Base-by-base conservation (phyloP, 2,113 vertebrate species). In the Athene cunicularia region DNA sequence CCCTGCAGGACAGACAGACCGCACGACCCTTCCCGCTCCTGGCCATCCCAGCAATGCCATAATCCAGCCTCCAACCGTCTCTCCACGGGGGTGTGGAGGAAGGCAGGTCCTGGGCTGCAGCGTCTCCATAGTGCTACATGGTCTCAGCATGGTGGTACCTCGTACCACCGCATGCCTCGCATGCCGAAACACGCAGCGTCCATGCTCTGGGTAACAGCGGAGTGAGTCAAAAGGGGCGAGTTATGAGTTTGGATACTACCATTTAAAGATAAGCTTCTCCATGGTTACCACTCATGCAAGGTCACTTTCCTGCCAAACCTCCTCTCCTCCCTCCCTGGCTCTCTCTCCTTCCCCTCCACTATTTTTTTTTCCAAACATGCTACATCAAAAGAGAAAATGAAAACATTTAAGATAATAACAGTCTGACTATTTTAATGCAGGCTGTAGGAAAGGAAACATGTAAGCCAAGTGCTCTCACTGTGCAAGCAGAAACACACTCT, bases 301-400 rank as follows among this genome's bases (percentile, higher is more conserved):
- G 84, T 90, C 80, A 75, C 47, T 92, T 72, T 88, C 80, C 94
- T 95, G 95, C 92, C 86, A 96, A 93, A 79, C 53, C 68, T 91
- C 81, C 77, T 89, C 80, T 93, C 60, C 76, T 92, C 59, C 47
- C 24, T 91, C 77, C 70, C 56, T 68, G 52, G 37, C 72, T 71
- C 52, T 23, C 75, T 52, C 60, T 87, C 73, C 68, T 94, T 84
- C 52, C 39, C 16, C 53, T 64, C 35, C 43, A 2, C 43, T 56
- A 12, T 58, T 73, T 58, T 66, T 76, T n/a, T 59, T 58, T 41
- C n/a, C 28, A 87, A 88, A 91, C 19, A 15, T 47, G 85, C 67
- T 95, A 94, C 92, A 95, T 97, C 95, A 97, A 98, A 98, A 98
- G 95, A 90, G 66, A 97, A 95, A 96, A 92, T 43, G 90, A 95